Conservation (phyloP, 1,140 invertebrate species). For the Megathymus violae region DNA sequence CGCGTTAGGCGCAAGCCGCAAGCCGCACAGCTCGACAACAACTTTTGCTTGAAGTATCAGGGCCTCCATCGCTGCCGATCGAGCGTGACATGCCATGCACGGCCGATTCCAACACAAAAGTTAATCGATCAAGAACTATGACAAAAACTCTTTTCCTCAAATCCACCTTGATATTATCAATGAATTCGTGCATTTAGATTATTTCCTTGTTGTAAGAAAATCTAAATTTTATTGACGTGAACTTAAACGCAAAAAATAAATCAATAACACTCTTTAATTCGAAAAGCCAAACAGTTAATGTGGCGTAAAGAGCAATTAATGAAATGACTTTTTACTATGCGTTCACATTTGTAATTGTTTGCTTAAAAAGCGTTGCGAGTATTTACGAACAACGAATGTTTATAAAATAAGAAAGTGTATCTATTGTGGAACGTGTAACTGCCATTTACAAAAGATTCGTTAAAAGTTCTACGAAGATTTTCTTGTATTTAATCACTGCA, state of each 20-base stretch:
- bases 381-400: too few relatives aligned
- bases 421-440: too few relatives aligned
- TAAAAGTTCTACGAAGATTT: too few relatives aligned
- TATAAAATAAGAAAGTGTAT: too few relatives aligned
- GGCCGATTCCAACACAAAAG: constrained; percentile 25
- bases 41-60: constrained; percentile 15
- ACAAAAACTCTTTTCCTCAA: constrained; percentile 28
- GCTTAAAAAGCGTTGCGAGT: too few relatives aligned
- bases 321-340: not conserved
- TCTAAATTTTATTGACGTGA: constrained; percentile 18
- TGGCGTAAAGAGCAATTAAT: not conserved
- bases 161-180: constrained; percentile 29
- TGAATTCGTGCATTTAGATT: constrained; percentile 26
- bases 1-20: constrained; percentile 8
- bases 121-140: constrained; percentile 33
- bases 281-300: not conserved
- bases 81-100: constrained; percentile 25
- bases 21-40: constrained; percentile 6
- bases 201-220: constrained; percentile 25
- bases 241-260: constrained; percentile 16
- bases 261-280: not conserved
- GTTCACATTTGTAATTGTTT: not conserved
- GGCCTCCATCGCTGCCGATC: constrained; percentile 21
- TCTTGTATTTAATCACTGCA: too few relatives aligned
- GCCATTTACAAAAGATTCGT: too few relatives aligned